Evolutionary conservation across 53 echinoderm and acorn worm species (phyloP), one percentile per base, ranked within the genome.

Genomic region (Stichopus horrens): DNA sequence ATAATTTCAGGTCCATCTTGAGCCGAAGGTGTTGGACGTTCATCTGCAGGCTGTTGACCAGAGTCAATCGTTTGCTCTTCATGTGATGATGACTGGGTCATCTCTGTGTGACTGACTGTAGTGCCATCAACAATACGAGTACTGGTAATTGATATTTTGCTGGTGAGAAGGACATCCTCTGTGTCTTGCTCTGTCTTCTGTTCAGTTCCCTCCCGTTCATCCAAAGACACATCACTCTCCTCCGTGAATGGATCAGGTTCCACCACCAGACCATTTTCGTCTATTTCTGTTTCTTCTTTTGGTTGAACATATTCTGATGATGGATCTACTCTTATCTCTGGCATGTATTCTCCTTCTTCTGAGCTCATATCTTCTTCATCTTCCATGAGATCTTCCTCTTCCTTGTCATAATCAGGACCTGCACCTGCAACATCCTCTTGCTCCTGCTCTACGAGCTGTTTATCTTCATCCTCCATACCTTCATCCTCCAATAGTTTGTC

Each of bases 241-340:
- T 92, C 90, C 73, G 92, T 92, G 83, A 89, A 89, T 51, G 92
- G 92, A 75, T 92, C 92, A 54, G 92, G 92, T 54, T 92, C 92
- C 21, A 92, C 89, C 55, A 57, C 18, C 9, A 75, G 75, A 21
- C 54, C 58, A 73, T 73, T 57, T 18, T 75, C 52, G 54, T 57
- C 75, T 19, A 16, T 58, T 67, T 65, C 71, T 54, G 21, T 51
- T 53, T 74, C 55, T 11, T 87, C 74, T 74, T 75, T 87, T 75
- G 55, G 74, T n/a, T 56, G 87, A 9, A 87, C 21, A 23, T 87
- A 87, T n/a, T 87, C 87, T n/a, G 87, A 87, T 19, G 74, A 54
- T 9, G 87, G 74, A 74, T 86, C 91, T 19, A 89, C 68, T 51
- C 86, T 75, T 57, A 93, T 90, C 74, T 93, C 93, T 75, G 88